These are phyloP conservation scores for Notoglanidium macrostoma DNA, from an alignment of 2,797 vertebrate species.

Conservation along the genomic window DNA sequence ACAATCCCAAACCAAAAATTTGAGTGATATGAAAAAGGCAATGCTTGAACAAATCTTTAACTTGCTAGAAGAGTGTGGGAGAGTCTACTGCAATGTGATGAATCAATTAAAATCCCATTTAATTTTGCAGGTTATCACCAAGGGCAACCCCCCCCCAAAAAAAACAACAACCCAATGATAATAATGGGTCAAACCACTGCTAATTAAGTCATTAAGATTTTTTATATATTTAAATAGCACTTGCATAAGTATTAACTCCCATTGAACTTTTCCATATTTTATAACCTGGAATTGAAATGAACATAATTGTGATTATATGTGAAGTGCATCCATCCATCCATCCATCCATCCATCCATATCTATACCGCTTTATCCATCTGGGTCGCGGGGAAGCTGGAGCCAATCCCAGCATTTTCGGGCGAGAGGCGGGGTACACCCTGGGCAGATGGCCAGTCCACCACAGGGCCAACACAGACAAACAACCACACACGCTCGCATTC, in stretches of 20 bases:
- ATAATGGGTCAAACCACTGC: constrained; percentile 72
- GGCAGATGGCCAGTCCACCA: too few relatives aligned
- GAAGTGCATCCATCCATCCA: too few relatives aligned
- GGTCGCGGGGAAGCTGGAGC: too few relatives aligned
- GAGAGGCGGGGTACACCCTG: too few relatives aligned
- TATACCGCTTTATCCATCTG: too few relatives aligned
- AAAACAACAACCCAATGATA: constrained; percentile 48
- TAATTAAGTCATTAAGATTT: constrained; percentile 75
- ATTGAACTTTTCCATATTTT: background rate
- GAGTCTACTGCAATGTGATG: constrained; percentile 47
- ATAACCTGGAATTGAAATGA: background rate
- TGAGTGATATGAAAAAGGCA: constrained; percentile 1
- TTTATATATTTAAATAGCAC: constrained; percentile 40
- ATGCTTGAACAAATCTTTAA: constrained; percentile 7
- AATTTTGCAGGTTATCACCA: constrained; percentile 74
- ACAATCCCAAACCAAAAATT: background rate
- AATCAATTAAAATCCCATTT: constrained; percentile 76
- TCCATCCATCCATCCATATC: too few relatives aligned
- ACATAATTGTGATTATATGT: background rate
- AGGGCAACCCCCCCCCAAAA: constrained; percentile 53
- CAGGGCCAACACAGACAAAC: too few relatives aligned
- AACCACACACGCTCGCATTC: too few relatives aligned
- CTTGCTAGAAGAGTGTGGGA: background rate
- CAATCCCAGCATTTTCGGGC: too few relatives aligned
- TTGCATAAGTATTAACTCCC: background rate